Percentiles rank a stretch among this genome's conserved stretches.
These are phyloP conservation scores for Conops quadrifasciatus DNA, from an alignment of 2,888 invertebrate species.

Conservation along the genomic window DNA sequence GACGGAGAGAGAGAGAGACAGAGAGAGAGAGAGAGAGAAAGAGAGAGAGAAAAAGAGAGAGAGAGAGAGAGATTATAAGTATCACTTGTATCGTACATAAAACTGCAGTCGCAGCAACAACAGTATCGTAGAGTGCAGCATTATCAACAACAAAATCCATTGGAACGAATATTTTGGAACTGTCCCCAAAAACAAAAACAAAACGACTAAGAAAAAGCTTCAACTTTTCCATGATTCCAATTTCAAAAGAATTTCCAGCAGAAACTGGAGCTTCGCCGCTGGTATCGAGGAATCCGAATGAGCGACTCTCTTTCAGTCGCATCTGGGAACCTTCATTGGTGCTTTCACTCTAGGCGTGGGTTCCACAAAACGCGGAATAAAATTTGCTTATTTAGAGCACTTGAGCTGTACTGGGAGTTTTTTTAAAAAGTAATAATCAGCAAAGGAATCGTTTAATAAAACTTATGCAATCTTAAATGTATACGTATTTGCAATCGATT, in stretches of 20 bases:
- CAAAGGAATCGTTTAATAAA: neutral
- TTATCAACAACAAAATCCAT: too few species aligned
- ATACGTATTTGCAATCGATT: too few species aligned
- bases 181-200: too few species aligned
- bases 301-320: conserved; percentile 54
- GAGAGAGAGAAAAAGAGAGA: neutral
- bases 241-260: conserved; percentile 8
- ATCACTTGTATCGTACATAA: too few species aligned
- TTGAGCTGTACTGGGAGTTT: conserved; percentile 10
- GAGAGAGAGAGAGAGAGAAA: neutral
- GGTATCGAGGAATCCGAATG: conserved; percentile 37
- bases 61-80: too few species aligned
- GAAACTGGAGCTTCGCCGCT: conserved; percentile 24
- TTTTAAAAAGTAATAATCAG: conserved; percentile 6
- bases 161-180: too few species aligned
- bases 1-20: neutral
- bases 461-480: neutral
- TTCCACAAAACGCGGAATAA: conserved; percentile 30
- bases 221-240: neutral
- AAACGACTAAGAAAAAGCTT: neutral
- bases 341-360: conserved; percentile 63
- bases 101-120: too few species aligned
- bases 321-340: conserved; percentile 62
- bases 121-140: too few species aligned
- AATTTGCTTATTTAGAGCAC: conserved; percentile 22